Evolutionary conservation across 2,888 invertebrate genomes (phyloP).

Genomic region (Limenitis camilla): DNA sequence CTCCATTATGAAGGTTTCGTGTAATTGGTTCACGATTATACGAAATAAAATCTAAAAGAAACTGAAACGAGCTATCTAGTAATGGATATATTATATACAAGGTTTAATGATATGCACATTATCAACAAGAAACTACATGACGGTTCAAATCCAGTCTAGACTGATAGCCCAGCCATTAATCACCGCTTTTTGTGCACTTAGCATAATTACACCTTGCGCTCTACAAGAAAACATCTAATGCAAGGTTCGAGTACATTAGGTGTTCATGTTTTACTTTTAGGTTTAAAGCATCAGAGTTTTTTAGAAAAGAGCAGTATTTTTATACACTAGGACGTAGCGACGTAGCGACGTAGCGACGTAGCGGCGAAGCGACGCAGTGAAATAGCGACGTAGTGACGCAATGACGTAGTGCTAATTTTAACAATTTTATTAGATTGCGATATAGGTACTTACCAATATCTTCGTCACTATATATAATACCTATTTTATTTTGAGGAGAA

Average conservation of each 20-base stretch:
- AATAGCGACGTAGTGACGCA: background rate
- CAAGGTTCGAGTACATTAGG: constrained; percentile 1
- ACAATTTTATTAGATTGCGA: no score
- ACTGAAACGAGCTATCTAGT: no score
- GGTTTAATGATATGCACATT: constrained; percentile 3
- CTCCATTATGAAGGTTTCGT: no score
- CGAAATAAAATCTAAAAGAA: no score
- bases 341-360: no score
- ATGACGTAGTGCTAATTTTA: background rate
- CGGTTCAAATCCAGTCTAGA: constrained; percentile 47
- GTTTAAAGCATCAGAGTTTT: background rate
- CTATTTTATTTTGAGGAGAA: no score
- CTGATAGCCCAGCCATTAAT: constrained; percentile 60
- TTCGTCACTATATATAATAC: no score
- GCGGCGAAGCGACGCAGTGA: background rate
- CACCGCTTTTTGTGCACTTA: constrained; percentile 64
- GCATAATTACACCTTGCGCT: constrained; percentile 47
- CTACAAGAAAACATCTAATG: constrained; percentile 9
- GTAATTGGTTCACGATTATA: no score
- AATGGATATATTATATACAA: background rate
- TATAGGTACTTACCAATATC: no score
- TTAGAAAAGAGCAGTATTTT: background rate
- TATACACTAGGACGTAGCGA: background rate
- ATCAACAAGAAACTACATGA: constrained; percentile 10
- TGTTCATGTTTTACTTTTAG: constrained; percentile 7